phyloP scores from a whole-genome alignment of 2,888 invertebrate genomes.

The Platycheirus albimanus region DNA sequence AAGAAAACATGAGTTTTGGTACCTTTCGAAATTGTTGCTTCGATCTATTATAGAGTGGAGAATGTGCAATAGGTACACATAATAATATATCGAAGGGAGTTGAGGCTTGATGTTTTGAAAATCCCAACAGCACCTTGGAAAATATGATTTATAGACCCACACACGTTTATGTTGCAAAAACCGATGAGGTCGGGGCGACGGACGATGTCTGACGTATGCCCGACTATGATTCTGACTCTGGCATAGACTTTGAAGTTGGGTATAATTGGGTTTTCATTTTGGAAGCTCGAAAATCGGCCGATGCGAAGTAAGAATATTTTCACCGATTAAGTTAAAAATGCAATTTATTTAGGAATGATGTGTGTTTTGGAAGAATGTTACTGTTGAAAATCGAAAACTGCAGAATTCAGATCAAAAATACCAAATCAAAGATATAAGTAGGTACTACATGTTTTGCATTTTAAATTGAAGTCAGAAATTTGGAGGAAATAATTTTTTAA shows the following conservation, averaged over 20 bases:
- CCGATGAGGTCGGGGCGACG: background rate
- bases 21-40: slow-evolving; percentile 65
- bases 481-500: no score
- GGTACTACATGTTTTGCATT: no score
- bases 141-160: slow-evolving; percentile 60
- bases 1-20: slow-evolving; percentile 55
- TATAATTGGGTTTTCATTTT: slow-evolving; percentile 24
- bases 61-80: slow-evolving; percentile 36
- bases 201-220: slow-evolving; percentile 37
- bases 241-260: slow-evolving; percentile 32
- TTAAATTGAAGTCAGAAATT: no score
- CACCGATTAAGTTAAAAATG: no score
- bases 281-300: no score
- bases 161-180: slow-evolving; percentile 30
- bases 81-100: slow-evolving; percentile 35
- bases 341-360: no score
- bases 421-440: no score
- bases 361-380: no score
- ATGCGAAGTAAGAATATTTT: no score
- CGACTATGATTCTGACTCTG: background rate
- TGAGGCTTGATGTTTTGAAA: slow-evolving; percentile 21
- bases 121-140: slow-evolving; percentile 11
- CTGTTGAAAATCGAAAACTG: no score
- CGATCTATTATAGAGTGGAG: slow-evolving; percentile 39
- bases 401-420: no score